Conservation (phyloP, 2,113 vertebrate genomes). For the Anarhynchus alexandrinus region DNA sequence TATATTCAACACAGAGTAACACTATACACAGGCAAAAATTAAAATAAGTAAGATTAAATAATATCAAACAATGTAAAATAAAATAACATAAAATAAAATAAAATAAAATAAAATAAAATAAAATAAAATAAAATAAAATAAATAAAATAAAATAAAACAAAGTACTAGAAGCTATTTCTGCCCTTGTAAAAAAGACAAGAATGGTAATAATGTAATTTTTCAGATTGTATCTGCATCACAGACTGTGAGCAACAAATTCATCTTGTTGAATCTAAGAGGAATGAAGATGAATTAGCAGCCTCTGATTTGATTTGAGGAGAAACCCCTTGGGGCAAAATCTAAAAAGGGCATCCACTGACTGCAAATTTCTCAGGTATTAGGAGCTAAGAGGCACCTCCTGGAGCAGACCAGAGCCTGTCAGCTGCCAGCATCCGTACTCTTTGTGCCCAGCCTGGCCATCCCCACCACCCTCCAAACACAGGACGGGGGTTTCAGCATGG, state of each 20-base stretch:
- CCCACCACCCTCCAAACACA: accelerated
- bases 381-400: neutral
- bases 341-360: neutral
- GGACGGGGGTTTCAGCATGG: neutral
- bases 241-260: neutral
- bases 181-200: neutral
- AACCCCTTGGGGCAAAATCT: neutral
- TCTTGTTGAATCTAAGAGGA: neutral
- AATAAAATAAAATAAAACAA: neutral
- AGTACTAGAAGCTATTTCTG: neutral
- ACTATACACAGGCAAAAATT: neutral
- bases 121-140: neutral
- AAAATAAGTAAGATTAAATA: neutral
- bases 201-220: neutral
- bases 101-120: neutral
- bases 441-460: neutral
- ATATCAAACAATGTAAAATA: neutral
- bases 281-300: neutral
- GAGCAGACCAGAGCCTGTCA: neutral
- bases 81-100: neutral
- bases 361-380: neutral
- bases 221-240: neutral
- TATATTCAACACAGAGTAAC: neutral
- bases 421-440: accelerated
- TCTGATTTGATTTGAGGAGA: neutral